Evolutionary conservation across 2,797 vertebrate genomes (phyloP), one percentile per base, ranked within the genome.

Genomic region (Enteromius viviparus): DNA sequence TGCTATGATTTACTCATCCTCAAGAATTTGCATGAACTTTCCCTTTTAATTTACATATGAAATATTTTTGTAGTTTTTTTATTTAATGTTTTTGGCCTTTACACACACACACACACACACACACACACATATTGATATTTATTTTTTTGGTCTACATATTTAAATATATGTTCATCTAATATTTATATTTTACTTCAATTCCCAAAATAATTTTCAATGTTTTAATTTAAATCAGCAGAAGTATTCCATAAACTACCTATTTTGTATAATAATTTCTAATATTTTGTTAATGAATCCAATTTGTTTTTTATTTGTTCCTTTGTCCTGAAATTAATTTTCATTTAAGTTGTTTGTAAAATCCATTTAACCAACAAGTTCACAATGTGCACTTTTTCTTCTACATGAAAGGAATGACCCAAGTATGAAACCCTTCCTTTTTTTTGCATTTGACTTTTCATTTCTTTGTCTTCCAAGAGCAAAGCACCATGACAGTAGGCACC

Each of bases 401-500:
- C 2, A 75, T 32, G 19, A 51, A 4, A 47, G 1, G n/a, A 51
- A 29, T 23, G 6, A 23, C 51, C 32, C 51, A 58, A 29, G 47
- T 74, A 34, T 74, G 21, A 53, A 34, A 37, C 29, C 34, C 49
- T 2, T 74, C 21, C 53, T 32, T 26, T 32, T 47, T 76, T 77
- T 77, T 37, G n/a, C 11, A 29, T 45, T 45, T 45, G 2, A 62
- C 23, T 11, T 42, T n/a, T 47, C 40, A 47, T n/a, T 34, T 82
- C n/a, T 55, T 68, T 62, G 49, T 76, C 23, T 34, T 66, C 34
- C 45, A 17, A 51, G 53, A 11, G n/a, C 68, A 75, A 60, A 75
- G 80, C 29, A 66, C 68, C 82, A 60, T 45, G 64, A 47, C 40
- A 60, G 51, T 23, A 62, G 76, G 75, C 65, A 78, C 64, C 42